phyloP scores from a whole-genome alignment of 2,113 vertebrate species.

The Pachypanchax playfairii region DNA sequence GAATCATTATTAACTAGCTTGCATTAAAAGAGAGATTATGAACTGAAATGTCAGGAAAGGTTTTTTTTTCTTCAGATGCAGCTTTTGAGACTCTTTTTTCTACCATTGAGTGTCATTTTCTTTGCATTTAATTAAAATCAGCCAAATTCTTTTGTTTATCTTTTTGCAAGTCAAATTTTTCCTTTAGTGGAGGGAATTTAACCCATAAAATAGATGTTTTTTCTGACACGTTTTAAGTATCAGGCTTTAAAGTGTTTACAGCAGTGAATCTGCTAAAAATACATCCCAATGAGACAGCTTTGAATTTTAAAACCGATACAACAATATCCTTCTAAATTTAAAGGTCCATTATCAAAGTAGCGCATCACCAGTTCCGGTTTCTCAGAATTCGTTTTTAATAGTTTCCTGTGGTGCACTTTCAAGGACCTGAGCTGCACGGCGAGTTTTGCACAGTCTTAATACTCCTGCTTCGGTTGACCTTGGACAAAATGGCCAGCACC shows the following conservation, averaged over 20 bases:
- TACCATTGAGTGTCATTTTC: conserved; percentile 38
- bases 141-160: conserved; percentile 12
- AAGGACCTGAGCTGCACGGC: conserved; percentile 28
- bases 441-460: conserved; percentile 31
- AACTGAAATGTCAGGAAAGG: conserved; percentile 11
- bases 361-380: neutral
- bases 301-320: conserved; percentile 9
- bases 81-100: conserved; percentile 33
- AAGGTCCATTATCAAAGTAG: neutral
- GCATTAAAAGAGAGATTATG: conserved; percentile 20
- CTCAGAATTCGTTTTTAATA: neutral
- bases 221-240: too few relatives aligned
- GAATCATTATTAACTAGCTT: conserved; percentile 27
- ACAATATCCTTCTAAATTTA: neutral
- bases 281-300: conserved; percentile 3
- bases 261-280: too few relatives aligned
- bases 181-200: too few relatives aligned
- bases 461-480: conserved; percentile 52
- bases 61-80: conserved; percentile 34
- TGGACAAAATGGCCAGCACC: conserved; percentile 49
- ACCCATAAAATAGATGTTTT: too few relatives aligned
- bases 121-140: conserved; percentile 35
- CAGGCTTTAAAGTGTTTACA: too few relatives aligned
- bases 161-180: conserved; percentile 26
- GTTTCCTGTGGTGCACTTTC: conserved; percentile 21